Evolutionary conservation across 2,888 invertebrate species (phyloP), one percentile per base, ranked within the genome.

Genomic region (Xylophagus ater): DNA sequence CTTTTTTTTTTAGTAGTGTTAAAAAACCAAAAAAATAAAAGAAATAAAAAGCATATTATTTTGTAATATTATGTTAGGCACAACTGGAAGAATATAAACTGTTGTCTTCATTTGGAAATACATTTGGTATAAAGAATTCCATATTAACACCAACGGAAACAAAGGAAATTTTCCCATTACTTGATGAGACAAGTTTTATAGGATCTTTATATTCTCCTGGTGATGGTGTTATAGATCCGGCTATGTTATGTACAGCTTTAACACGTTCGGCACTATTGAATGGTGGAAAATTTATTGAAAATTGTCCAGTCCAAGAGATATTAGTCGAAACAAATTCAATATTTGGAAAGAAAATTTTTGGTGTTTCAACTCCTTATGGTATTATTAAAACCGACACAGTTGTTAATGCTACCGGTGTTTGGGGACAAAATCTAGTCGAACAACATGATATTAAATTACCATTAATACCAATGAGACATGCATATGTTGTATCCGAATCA

Each of bases 141-240:
- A 63, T 85, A 8, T 57, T 87, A 36, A 65, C 70, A 13, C 76
- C 83, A 0, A 56, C 62, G 5, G 84, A 85, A 53, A 77, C 84
- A 0, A 72, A 74, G 52, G 72, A 78, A 51, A 53, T 79, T n/a
- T 80, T 80, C 53, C 81, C 85, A 0, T 66, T 85, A 12, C 57
- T 87, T 46, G 76, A 85, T 50, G 75, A 77, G 1, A 70, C 70
- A 10, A 71, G 76, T 15, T 73, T 86, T 49, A 66, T 72, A 52
- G 83, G 81, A 54, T 78, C 82, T 1, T 59, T 87, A n/a, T 80
- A 78, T 52, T 73, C 76, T 13, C 77, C 83, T 0, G 72, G 72
- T 30, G 86, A 87, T 57, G 87, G 86, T 1, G 74, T 73, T 2
- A 73, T 86, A n/a, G 86, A 87, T 53, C 85, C 87, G 0, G 70